Percentiles rank a stretch among this genome's conserved stretches.
Evolutionary conservation across 2,797 vertebrate genomes (phyloP).

Genomic region (Mormyrops attenuatus): DNA sequence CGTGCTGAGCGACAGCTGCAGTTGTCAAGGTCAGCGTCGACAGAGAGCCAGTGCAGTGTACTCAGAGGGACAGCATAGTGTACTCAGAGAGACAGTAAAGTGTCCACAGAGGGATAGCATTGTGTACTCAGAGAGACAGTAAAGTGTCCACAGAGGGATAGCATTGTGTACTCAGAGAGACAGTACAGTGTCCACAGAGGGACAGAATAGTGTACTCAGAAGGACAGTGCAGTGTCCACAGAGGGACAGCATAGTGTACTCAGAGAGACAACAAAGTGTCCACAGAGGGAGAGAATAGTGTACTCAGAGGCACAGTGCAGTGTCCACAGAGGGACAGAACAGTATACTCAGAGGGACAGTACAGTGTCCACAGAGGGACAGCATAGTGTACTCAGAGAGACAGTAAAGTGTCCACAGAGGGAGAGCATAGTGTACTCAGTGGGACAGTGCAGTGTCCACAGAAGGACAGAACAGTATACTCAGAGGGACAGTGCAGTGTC

Average conservation of each 20-base stretch:
- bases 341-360: neutral
- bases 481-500: neutral
- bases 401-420: neutral
- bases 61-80: neutral
- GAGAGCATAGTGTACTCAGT: neutral
- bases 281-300: neutral
- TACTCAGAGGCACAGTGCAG: neutral
- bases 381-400: neutral
- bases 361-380: neutral
- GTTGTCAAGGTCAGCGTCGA: neutral
- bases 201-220: too few relatives aligned
- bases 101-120: neutral
- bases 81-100: neutral
- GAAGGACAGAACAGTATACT: neutral
- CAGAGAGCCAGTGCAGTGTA: neutral
- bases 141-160: neutral
- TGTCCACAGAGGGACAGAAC: neutral
- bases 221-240: too few relatives aligned
- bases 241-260: too few relatives aligned
- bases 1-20: neutral
- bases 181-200: too few relatives aligned
- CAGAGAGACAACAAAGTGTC: too few relatives aligned
- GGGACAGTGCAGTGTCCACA: neutral
- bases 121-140: neutral
- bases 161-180: too few relatives aligned